phyloP scores from a whole-genome alignment of 2,113 vertebrate genomes.

The Clinocottus analis region DNA sequence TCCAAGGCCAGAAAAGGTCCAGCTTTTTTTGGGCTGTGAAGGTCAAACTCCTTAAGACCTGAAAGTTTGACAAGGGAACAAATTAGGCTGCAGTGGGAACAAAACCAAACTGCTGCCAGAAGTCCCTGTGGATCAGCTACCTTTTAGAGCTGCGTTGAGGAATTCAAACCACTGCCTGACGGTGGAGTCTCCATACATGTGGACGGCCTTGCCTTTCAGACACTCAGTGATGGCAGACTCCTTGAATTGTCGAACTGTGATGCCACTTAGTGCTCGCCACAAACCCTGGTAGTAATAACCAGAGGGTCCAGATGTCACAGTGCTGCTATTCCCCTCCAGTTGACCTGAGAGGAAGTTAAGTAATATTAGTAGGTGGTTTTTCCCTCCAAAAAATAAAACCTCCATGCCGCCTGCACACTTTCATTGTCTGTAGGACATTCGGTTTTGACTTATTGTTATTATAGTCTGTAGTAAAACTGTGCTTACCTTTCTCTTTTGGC shows the following conservation, averaged over 20 bases:
- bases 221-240: constrained; percentile 85
- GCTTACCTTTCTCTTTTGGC: constrained; percentile 30
- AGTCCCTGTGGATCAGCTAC: constrained; percentile 64
- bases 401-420: no score
- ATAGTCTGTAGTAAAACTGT: not conserved
- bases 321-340: constrained; percentile 1
- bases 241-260: constrained; percentile 83
- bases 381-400: no score
- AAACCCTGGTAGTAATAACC: constrained; percentile 89
- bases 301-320: constrained; percentile 72
- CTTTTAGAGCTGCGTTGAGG: constrained; percentile 86
- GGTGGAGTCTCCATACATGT: constrained; percentile 93
- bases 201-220: constrained; percentile 88
- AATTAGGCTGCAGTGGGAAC: not conserved
- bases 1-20: constrained; percentile 91
- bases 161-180: constrained; percentile 94
- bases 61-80: constrained; percentile 24
- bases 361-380: no score
- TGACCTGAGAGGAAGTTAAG: constrained; percentile 43
- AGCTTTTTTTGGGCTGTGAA: constrained; percentile 85
- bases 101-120: not conserved
- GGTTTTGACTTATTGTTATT: no score
- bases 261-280: constrained; percentile 84
- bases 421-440: no score
- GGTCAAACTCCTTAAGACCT: constrained; percentile 90